Evolutionary conservation across 2,113 vertebrate genomes (phyloP).

Genomic region (Corvus cornix): DNA sequence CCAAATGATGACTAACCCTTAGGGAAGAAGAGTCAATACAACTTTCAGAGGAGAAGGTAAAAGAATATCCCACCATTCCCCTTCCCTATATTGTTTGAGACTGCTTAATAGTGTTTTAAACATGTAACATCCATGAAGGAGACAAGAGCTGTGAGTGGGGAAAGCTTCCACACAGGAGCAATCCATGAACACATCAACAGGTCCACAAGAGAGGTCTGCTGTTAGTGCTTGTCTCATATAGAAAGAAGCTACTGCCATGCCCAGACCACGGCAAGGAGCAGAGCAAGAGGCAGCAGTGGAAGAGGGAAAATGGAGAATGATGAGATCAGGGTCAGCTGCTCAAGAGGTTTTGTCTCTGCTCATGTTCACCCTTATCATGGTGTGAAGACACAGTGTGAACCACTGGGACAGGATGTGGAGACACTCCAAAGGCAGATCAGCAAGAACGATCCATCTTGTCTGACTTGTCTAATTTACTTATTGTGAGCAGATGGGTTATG

Average conservation of each 20-base stretch:
- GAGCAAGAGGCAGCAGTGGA: neutral
- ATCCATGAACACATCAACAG: neutral
- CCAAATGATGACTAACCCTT: neutral
- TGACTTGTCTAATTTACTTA: slow-evolving; percentile 52
- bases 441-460: slow-evolving; percentile 51
- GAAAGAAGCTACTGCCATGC: neutral
- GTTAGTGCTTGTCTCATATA: neutral
- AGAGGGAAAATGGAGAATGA: neutral
- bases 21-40: neutral
- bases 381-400: neutral
- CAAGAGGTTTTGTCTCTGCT: neutral
- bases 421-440: slow-evolving; percentile 23
- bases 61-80: neutral
- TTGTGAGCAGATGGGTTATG: slow-evolving; percentile 62
- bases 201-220: neutral
- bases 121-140: neutral
- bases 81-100: neutral
- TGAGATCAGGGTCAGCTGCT: neutral
- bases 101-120: neutral
- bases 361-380: neutral
- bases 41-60: neutral
- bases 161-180: neutral
- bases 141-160: neutral
- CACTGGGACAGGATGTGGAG: slow-evolving; percentile 39
- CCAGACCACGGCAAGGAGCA: neutral